A percentile compares a stretch with the other conserved stretches of the same genome.
These are phyloP conservation scores for Eudasyphora cyanicolor DNA, from an alignment of 2,888 invertebrate genomes.

Conservation along the genomic window DNA sequence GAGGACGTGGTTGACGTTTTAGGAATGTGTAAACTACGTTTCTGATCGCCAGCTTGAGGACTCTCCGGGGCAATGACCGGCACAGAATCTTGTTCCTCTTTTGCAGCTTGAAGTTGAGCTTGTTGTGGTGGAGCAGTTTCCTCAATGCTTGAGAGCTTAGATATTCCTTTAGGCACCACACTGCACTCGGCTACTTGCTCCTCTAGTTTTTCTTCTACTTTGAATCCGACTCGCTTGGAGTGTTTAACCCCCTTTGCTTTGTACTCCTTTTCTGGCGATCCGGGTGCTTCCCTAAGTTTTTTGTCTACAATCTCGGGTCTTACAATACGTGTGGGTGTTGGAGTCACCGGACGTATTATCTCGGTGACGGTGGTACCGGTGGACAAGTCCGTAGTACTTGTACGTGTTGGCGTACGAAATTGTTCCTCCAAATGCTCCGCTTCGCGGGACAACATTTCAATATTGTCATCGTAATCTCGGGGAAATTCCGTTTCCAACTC, in stretches of 20 bases:
- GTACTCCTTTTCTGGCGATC: neutral
- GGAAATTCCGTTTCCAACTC: conserved; percentile 80
- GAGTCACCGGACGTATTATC: neutral
- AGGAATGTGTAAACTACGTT: neutral
- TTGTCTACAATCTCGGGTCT: neutral
- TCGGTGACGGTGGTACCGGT: too few species aligned
- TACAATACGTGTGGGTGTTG: neutral
- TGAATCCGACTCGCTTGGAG: conserved; percentile 75
- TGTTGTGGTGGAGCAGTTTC: neutral
- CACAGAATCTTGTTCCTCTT: neutral
- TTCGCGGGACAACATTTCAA: conserved; percentile 79
- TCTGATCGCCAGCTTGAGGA: neutral
- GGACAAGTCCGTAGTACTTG: conserved; percentile 58
- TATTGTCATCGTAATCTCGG: conserved; percentile 80
- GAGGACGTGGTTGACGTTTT: neutral
- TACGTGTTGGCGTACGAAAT: conserved; percentile 73
- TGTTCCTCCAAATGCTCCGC: conserved; percentile 80
- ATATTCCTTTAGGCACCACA: conserved; percentile 52
- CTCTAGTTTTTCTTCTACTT: conserved; percentile 74
- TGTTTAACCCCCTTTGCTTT: conserved; percentile 57
- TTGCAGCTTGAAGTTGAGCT: too few species aligned
- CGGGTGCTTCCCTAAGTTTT: too few species aligned
- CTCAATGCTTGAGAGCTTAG: conserved; percentile 40
- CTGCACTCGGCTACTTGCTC: conserved; percentile 66
- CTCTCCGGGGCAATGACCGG: neutral